Evolutionary conservation across 2,888 invertebrate species (phyloP), one percentile per base, ranked within the genome.

Genomic region (Caenorhabditis sp.): DNA sequence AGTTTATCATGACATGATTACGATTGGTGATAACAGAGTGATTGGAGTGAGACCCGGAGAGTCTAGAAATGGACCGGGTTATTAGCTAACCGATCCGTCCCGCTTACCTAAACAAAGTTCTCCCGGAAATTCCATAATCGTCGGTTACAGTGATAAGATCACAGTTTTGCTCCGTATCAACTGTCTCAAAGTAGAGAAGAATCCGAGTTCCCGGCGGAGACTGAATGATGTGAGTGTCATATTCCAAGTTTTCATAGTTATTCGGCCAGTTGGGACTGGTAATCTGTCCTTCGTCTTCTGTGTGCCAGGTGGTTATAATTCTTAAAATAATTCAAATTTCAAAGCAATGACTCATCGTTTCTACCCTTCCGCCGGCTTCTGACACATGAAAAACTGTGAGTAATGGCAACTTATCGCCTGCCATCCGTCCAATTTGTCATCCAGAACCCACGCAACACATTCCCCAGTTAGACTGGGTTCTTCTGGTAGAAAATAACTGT

Each of bases 351-450:
- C 15, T 44, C 20, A 24, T 44, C 13, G 24, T 13, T 18, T 53
- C 18, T 13, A 83, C 80, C 69, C 69, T 58, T 70, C 53, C 5
- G 78, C 79, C 11, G 58, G 44, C 51, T 76, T 79, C 24, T 70
- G 70, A 53, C 84, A 84, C 67, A 82, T 69, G 58, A 81, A 84
- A 32, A 84, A 84, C 53, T 84, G 84, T 1, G 81, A 79, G 44
- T 84, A 84, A 9, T 79, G 47, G 51, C 84, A 84, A 13, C 65
- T 71, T 13, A 84, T 84, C 5, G 81, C 56, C 18, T 74, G 67
- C 84, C 84, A 84, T 8, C 78, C 79, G 22, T 84, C 72, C 0
- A 71, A 11, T 53, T 61, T 50, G 2, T 84, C 74, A 18, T 69
- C 70, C 4, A 79, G 37, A 8, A 69, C 72, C 81, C 81, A 84